These are phyloP conservation scores for Macroglossus sobrinus DNA, from an alignment of 2,113 vertebrate genomes.

Conservation along the genomic window DNA sequence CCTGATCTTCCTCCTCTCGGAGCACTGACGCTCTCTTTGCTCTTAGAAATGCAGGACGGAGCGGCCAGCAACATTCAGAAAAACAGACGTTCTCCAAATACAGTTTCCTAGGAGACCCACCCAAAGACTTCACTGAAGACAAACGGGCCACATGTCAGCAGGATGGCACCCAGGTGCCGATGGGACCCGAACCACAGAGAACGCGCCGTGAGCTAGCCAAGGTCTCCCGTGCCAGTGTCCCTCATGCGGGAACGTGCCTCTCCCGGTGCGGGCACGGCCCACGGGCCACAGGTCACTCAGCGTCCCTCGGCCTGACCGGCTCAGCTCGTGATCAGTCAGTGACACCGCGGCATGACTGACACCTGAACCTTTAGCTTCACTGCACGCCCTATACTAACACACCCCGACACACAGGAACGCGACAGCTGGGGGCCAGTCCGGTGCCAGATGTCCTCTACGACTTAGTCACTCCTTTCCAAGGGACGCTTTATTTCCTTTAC, in stretches of 20 bases:
- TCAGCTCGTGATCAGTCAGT: not conserved
- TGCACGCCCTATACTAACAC: too few relatives aligned
- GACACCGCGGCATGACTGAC: not conserved
- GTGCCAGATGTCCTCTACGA: not conserved
- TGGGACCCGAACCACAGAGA: not conserved
- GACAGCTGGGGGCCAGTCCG: not conserved
- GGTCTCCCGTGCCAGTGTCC: not conserved
- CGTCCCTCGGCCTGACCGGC: not conserved
- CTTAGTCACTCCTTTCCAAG: not conserved
- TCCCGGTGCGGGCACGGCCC: not conserved
- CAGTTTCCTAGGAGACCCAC: not conserved
- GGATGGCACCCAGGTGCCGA: not conserved
- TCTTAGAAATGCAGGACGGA: not conserved
- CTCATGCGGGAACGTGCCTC: rapidly evolving
- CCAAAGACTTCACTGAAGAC: not conserved
- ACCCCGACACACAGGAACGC: not conserved
- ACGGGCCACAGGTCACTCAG: not conserved
- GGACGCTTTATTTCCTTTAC: not conserved
- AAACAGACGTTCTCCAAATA: not conserved
- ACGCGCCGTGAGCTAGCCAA: not conserved
- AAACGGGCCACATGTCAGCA: not conserved
- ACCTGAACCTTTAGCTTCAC: not conserved
- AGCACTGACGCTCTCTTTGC: not conserved
- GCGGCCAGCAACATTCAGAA: not conserved
- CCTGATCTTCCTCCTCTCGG: not conserved